Base-by-base conservation (phyloP, 2,113 vertebrate genomes). In the Myrmecophaga tridactyla region DNA sequence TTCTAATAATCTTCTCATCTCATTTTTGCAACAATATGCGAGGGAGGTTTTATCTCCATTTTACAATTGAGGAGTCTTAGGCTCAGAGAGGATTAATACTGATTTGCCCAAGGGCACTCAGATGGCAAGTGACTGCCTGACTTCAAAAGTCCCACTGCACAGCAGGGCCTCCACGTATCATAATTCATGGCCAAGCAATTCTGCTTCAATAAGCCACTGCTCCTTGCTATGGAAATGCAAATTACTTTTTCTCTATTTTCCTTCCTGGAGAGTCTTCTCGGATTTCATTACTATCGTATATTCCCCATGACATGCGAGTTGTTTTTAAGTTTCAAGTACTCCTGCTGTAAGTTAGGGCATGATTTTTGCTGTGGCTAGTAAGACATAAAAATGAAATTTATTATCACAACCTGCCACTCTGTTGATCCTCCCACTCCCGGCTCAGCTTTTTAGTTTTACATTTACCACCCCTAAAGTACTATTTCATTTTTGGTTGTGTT, bases 271-370 rank as follows among this genome's bases (percentile, higher is more conserved):
- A 80, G 39, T 80, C 82, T 82, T 76, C 75, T 94, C 84, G 29
- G 72, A 53, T 58, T 63, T 58, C 43, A 75, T 17, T 2, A 63
- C 60, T 17, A 41, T 15, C 90, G 58, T 65, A 82, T 63, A 70
- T 96, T 86, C 43, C n/a, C n/a, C 51, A n/a, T 36, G 46, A 67
- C 53, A 13, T 18, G 75, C 70, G 41, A 75, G 51, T 82, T 91
- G 34, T 20, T 82, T 95, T 84, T 70, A 75, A 86, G 83, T 84
- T 93, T 91, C 34, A 94, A 89, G 80, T 75, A 83, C 14, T 36
- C 72, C 58, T 36, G 18, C 34, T 41, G 2, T 46, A 77, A 48
- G 13, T 70, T 89, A 88, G 88, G 53, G 25, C 58, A 65, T 81
- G 77, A 77, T 63, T 78, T 83, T 69, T 73, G 39, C 39, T 86